Percentiles rank a stretch among this genome's conserved stretches.
phyloP scores from a whole-genome alignment of 1,140 invertebrate genomes.

The Drosophila tsacasi region DNA sequence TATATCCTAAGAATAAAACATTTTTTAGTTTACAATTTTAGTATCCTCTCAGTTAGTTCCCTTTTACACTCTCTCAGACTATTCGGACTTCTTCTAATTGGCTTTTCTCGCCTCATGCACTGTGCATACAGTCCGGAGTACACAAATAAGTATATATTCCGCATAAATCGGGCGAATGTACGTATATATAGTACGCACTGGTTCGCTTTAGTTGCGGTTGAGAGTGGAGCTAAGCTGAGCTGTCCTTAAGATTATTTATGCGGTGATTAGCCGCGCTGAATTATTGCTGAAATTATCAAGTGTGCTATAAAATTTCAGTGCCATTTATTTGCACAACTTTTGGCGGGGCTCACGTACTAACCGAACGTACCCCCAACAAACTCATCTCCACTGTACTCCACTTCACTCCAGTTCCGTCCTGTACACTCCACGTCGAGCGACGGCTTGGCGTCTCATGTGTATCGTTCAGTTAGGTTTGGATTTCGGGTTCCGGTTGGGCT shows the following conservation, averaged over 20 bases:
- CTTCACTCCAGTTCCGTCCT: constrained; percentile 3
- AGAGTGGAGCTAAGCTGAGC: constrained; percentile 36
- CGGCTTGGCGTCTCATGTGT: constrained; percentile 60
- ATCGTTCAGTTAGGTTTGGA: constrained; percentile 46
- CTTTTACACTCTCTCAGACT: constrained; percentile 1
- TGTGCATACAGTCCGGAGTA: constrained; percentile 36
- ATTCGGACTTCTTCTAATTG: constrained; percentile 24
- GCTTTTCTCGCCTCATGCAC: constrained; percentile 42
- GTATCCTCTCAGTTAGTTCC: neutral
- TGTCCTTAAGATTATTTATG: constrained; percentile 82
- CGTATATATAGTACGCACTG: constrained; percentile 30
- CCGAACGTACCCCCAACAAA: constrained; percentile 8
- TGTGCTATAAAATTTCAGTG: constrained; percentile 80
- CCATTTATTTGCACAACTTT: constrained; percentile 75
- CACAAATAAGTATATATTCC: constrained; percentile 28
- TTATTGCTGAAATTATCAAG: constrained; percentile 83
- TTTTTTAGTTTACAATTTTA: no score
- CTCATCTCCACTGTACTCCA: constrained; percentile 11
- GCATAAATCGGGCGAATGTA: constrained; percentile 31
- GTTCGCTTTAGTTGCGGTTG: constrained; percentile 8
- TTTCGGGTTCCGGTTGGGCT: constrained; percentile 22
- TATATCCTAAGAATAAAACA: no score
- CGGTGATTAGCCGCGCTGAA: constrained; percentile 78
- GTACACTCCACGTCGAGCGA: constrained; percentile 17
- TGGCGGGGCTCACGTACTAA: constrained; percentile 59